Conservation (phyloP, 2,797 vertebrate species). For the Denticeps clupeoides region DNA sequence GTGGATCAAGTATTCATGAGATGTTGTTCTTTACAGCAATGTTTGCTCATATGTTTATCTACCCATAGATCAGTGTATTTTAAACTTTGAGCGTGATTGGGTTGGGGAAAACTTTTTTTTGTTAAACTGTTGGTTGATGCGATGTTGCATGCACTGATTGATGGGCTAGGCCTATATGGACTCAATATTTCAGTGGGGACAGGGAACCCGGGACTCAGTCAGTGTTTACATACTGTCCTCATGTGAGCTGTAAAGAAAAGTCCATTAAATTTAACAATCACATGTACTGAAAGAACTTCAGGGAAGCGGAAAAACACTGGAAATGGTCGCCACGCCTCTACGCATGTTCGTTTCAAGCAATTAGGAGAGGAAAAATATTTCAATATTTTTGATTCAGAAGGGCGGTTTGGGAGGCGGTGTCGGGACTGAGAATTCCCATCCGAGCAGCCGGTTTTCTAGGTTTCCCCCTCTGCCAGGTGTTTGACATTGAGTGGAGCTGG, state of each 20-base stretch:
- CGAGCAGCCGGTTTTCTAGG: conserved; percentile 56
- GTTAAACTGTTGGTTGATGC: no score
- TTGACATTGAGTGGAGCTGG: conserved; percentile 68
- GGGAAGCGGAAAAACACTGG: conserved; percentile 39
- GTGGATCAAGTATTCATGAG: conserved; percentile 1
- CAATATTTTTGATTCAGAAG: conserved; percentile 57
- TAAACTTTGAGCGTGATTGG: no score
- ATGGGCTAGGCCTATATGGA: conserved; percentile 28
- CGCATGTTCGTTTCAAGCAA: conserved; percentile 51
- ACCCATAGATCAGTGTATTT: not conserved
- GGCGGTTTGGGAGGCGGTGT: conserved; percentile 26
- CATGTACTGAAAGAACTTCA: conserved; percentile 47
- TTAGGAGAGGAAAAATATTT: conserved; percentile 48
- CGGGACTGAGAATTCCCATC: conserved; percentile 45
- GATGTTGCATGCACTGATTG: conserved; percentile 28
- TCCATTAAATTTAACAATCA: conserved; percentile 48
- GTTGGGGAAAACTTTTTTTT: no score
- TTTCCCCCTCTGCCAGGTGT: conserved; percentile 73
- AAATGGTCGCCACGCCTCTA: conserved; percentile 38
- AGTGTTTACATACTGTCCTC: conserved; percentile 40
- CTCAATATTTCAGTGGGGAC: conserved; percentile 37
- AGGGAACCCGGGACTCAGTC: conserved; percentile 29
- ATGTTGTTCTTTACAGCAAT: not conserved
- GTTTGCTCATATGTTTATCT: not conserved
- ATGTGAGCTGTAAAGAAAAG: conserved; percentile 44